Evolutionary conservation across 2,888 invertebrate genomes (phyloP), one percentile per base, ranked within the genome.

Genomic region (Epistrophella euchroma): DNA sequence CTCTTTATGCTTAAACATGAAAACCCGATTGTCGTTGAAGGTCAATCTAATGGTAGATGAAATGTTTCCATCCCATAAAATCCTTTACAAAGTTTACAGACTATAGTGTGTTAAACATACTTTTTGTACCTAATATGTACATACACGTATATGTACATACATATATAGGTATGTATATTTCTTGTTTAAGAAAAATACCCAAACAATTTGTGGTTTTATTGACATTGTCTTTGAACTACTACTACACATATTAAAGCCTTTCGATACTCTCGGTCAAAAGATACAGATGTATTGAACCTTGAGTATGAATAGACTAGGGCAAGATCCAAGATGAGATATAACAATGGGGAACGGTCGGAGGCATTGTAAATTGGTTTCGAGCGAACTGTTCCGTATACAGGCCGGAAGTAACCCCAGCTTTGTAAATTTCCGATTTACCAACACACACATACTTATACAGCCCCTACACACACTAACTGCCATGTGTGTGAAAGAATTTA

Each of bases 381-480:
- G 60, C 40, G 28, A 50, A 66, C 35, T 45, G 19, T 22, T 32
- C 28, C 22, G 11, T 19, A n/a, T n/a, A 50, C 58, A 66, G 62
- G 83, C 68, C 35, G 68, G 9, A 55, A 47, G 60, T 37, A 11
- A 55, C 55, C 40, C 25, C 11, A 55, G 72, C 68, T 78, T 73
- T 73, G 37, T 55, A 78, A 55, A 74, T 71, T 83, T 74, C 68
- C 73, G 45, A 78, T 79, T 84, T 84, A 50, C 32, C 28, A 55
- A 32, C 7, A 55, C 28, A 28, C n/a, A 0, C 74, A 74, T 74
- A 28, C n/a, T 0, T 70, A 74, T 74, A 70, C 56, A 55, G 10
- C 7, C 15, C 37, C 13, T n/a, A 60, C 60, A 22, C 7, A 40
- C 0, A n/a, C 43, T n/a, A n/a, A n/a, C 43, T 4, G 0, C 13